Base-by-base conservation (phyloP, 1,140 invertebrate genomes). In the Brachionus asplanchnoidis region DNA sequence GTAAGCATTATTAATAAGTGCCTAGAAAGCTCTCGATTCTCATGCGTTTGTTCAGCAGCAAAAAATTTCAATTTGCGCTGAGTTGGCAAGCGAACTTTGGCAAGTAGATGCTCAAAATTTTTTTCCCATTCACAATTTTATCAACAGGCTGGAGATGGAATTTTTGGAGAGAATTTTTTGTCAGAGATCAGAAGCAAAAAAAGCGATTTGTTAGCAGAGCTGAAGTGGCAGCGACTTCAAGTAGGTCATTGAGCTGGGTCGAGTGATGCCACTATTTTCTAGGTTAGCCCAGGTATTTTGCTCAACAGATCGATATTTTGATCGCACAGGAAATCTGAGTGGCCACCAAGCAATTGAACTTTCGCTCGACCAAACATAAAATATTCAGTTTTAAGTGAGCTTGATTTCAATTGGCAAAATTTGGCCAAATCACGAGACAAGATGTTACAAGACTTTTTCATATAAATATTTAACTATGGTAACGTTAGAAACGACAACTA, bases 401-500 rank as follows among this genome's bases (percentile, higher is more conserved):
- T 60, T 20, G n/a, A 60, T 60, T 60, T 60, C 53, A 20, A 60
- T 60, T 60, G 53, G 53, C 20, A 60, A 60, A 60, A 73, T 17
- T 32, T 68, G 40, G 40, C 36, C 40, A 40, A 73, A 73, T 73
- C 68, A 73, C 68, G 68, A 73, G 68, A 73, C 68, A 42, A 42
- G 68, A 73, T 73, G 68, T 46, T 68, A 32, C 32, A 68, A 68
- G 36, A 73, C 2, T 40, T 42, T 73, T 8, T 42, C 8, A 73
- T 42, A 73, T 73, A 73, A 73, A 73, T 73, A 73, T 73, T 73
- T 73, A 73, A 32, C 40, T 40, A 42, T 73, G 68, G 68, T 73
- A 73, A 73, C 68, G 68, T 73, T 73, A 73, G 68, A 73, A 73
- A 73, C 68, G 68, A 42, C 68, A 73, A 73, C 17, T 73, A 73